Conservation (phyloP, 2,797 vertebrate species). For the Oreonectes daqikongensis region DNA sequence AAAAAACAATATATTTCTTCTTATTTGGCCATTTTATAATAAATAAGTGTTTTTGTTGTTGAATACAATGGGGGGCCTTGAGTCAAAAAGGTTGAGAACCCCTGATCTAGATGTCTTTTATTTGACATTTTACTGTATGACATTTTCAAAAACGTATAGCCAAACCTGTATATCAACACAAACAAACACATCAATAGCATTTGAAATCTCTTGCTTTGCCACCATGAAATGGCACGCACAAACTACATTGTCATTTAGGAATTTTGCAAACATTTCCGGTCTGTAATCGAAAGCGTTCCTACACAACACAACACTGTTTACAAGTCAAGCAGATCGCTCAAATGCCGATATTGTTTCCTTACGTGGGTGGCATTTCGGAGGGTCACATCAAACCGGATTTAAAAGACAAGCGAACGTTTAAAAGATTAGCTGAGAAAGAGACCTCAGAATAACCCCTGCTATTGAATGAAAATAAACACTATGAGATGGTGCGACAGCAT, state of each 20-base stretch:
- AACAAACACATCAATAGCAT: background rate
- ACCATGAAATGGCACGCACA: too few relatives aligned
- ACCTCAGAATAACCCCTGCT: slow-evolving; percentile 48
- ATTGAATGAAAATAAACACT: slow-evolving; percentile 57
- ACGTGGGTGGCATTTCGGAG: slow-evolving; percentile 57
- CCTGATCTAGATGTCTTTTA: background rate
- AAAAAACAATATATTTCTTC: too few relatives aligned
- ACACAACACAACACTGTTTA: slow-evolving; percentile 16
- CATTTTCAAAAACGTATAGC: background rate
- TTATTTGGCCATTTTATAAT: too few relatives aligned
- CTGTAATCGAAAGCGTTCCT: slow-evolving; percentile 25
- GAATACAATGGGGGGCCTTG: too few relatives aligned
- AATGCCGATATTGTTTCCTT: slow-evolving; percentile 50
- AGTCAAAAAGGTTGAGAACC: too few relatives aligned
- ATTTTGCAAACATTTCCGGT: too few relatives aligned
- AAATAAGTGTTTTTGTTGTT: too few relatives aligned
- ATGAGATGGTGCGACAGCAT: slow-evolving; percentile 38
- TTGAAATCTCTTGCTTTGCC: background rate
- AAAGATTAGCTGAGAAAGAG: slow-evolving; percentile 53
- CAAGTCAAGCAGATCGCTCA: slow-evolving; percentile 43
- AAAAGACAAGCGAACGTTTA: slow-evolving; percentile 53
- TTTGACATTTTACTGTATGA: background rate
- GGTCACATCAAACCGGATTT: slow-evolving; percentile 40
- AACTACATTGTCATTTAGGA: background rate
- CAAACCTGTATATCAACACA: background rate